Conservation (phyloP, 2,113 vertebrate species). For the Crypturellus undulatus region DNA sequence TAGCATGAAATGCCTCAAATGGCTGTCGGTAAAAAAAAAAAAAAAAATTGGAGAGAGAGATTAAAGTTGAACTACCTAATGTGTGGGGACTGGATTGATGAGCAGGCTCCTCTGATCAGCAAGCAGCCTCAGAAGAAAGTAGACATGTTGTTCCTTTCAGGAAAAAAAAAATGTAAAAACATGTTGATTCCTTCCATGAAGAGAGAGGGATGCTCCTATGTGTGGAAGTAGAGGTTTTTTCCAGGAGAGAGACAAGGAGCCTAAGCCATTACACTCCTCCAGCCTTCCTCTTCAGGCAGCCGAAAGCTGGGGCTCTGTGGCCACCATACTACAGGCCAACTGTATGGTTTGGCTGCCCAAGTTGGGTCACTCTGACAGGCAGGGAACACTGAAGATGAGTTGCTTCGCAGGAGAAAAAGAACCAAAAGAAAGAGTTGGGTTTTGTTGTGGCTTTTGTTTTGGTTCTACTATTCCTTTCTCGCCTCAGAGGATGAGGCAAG, state of each 20-base stretch:
- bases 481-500: background rate
- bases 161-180: background rate
- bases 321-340: background rate
- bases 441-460: background rate
- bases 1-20: background rate
- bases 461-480: background rate
- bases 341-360: background rate
- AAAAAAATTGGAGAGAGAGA: background rate
- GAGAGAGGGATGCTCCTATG: background rate
- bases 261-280: background rate
- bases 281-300: background rate
- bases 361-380: background rate
- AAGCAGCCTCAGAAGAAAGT: background rate
- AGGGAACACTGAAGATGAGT: background rate
- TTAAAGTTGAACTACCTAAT: background rate
- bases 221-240: background rate
- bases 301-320: background rate
- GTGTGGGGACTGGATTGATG: background rate
- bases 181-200: background rate
- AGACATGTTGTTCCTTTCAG: background rate
- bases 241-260: background rate
- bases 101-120: background rate
- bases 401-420: background rate
- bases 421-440: background rate
- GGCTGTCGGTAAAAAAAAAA: background rate